Evolutionary conservation across 2,888 invertebrate species (phyloP), one percentile per base, ranked within the genome.

Genomic region (Villa cingulata): DNA sequence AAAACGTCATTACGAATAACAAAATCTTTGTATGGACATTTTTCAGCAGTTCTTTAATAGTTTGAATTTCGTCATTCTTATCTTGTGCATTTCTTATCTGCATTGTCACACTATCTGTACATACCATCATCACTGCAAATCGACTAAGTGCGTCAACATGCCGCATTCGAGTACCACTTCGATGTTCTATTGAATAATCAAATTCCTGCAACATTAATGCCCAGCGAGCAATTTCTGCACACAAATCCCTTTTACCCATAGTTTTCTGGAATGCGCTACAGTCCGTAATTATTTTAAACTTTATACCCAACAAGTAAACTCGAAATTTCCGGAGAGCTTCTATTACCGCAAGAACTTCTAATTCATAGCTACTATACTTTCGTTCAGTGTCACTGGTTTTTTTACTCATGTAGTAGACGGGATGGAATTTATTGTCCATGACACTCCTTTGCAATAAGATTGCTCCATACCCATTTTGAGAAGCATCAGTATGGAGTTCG

Each of bases 401-500:
- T 7, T n/a, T 20, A 19, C 37, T 43, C 10, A 41, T 39, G 29
- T 51, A 46, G 36, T 46, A 49, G 14, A 51, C 38, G 6, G 51
- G 50, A 16, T 51, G 43, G 17, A 48, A 43, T 6, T 27, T 46
- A n/a, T 41, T 38, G 18, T 41, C 40, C n/a, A 43, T 41, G 12
- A 4, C 4, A 19, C 49, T 42, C n/a, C 27, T 47, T 44, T 58
- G 57, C 37, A 58, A 15, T n/a, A 58, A 37, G 12, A 60, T 50
- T 15, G 57, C 52, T 10, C 59, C 60, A 49, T 50, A 58, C 3
- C 59, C 59, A 1, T 27, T 15, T 3, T 50, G 16, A 48, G 57
- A 56, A 4, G 59, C 61, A 49, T 62, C 60, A 16, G 54, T 56
- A 50, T 60, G 60, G 39, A 61, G 45, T 49, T 61, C 57, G 14